These are phyloP conservation scores for Hypomecis punctinalis DNA, from an alignment of 2,888 invertebrate genomes.

Conservation along the genomic window DNA sequence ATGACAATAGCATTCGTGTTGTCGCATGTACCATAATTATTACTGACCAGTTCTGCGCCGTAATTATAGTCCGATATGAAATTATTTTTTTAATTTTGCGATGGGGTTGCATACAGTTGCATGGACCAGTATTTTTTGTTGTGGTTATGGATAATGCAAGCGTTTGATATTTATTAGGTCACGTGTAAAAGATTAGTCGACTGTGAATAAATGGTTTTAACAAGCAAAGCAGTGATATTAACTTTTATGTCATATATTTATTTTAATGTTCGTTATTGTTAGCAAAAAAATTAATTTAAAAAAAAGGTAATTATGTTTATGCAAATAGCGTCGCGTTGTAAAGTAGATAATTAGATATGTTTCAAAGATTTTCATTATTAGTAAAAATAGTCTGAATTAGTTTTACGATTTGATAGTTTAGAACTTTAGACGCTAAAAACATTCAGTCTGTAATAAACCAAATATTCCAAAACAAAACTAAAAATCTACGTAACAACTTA, in stretches of 20 bases:
- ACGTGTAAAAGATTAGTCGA: slow-evolving; percentile 33
- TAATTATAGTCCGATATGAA: slow-evolving; percentile 43
- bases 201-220: slow-evolving; percentile 29
- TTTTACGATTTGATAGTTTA: too few species aligned
- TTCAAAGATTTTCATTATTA: too few species aligned
- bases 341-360: too few species aligned
- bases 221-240: slow-evolving; percentile 14
- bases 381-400: too few species aligned
- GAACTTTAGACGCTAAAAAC: too few species aligned
- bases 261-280: not conserved
- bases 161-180: slow-evolving; percentile 36
- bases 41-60: slow-evolving; percentile 49
- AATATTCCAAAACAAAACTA: too few species aligned
- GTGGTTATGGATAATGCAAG: slow-evolving; percentile 25
- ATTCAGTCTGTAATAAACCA: too few species aligned
- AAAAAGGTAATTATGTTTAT: too few species aligned
- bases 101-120: slow-evolving; percentile 35
- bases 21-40: slow-evolving; percentile 45
- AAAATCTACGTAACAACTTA: too few species aligned
- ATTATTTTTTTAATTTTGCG: slow-evolving; percentile 28
- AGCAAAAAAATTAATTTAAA: too few species aligned
- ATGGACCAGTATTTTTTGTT: slow-evolving; percentile 34
- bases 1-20: slow-evolving; percentile 55
- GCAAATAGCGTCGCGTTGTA: too few species aligned
- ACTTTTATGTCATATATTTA: slow-evolving; percentile 15